Conservation (phyloP, 2,113 vertebrate species). For the Microcebus griseorufus region DNA sequence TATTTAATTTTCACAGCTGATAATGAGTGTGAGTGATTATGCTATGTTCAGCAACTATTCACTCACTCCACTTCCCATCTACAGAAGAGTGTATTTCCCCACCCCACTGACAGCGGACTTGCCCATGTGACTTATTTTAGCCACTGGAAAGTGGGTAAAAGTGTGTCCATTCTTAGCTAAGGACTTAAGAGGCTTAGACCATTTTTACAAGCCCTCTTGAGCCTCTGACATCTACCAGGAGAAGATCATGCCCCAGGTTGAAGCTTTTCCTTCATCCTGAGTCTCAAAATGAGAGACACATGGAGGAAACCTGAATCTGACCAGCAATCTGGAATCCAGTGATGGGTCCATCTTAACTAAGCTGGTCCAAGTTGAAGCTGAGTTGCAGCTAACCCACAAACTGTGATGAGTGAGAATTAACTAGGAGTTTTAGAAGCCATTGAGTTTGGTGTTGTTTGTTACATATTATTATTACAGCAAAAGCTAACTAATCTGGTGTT, state of each 20-base stretch:
- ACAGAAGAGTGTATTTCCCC: background rate
- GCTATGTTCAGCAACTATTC: background rate
- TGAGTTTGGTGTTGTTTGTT: background rate
- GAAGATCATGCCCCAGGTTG: background rate
- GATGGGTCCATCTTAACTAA: background rate
- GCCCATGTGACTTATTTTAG: background rate
- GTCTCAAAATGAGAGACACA: background rate
- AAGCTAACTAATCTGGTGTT: background rate
- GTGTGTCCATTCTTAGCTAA: background rate
- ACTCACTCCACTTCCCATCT: background rate
- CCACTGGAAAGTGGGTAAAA: background rate
- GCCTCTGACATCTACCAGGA: background rate
- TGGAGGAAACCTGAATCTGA: background rate
- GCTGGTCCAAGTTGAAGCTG: background rate
- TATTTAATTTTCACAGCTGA: constrained; percentile 50
- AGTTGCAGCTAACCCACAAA: background rate
- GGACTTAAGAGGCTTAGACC: background rate
- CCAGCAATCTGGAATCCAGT: background rate
- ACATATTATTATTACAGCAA: background rate
- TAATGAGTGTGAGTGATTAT: constrained; percentile 28
- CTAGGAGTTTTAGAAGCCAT: background rate
- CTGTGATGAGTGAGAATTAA: background rate
- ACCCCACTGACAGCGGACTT: background rate
- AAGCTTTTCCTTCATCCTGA: background rate
- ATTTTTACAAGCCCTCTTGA: background rate